A percentile compares a stretch with the other conserved stretches of the same genome.
These are phyloP conservation scores for Drosophila busckii DNA, from an alignment of 1,140 invertebrate species.

Conservation along the genomic window DNA sequence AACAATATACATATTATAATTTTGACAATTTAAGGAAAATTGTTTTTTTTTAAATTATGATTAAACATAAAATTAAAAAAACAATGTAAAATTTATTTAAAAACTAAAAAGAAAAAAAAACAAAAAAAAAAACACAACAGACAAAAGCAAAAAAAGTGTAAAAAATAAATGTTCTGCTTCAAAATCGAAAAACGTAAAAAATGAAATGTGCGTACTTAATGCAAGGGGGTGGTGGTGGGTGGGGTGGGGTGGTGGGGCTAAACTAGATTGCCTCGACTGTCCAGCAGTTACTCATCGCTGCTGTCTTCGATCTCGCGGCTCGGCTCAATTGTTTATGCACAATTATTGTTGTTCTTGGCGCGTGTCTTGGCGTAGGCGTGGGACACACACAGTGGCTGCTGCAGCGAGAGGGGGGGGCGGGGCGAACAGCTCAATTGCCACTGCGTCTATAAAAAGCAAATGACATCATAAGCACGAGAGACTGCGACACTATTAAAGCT, in stretches of 20 bases:
- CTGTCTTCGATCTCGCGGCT: not conserved
- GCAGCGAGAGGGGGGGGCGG: no score
- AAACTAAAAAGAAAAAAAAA: slow-evolving; percentile 13
- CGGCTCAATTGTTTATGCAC: slow-evolving; percentile 12
- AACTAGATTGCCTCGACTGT: slow-evolving; percentile 14
- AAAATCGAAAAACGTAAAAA: slow-evolving; percentile 33
- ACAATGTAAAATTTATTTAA: slow-evolving; percentile 31
- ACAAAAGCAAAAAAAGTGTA: slow-evolving; percentile 43
- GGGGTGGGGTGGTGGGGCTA: not conserved
- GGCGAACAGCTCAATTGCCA: slow-evolving; percentile 23
- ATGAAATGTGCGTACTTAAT: slow-evolving; percentile 13
- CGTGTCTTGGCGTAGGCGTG: slow-evolving; percentile 68
- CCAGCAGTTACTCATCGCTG: slow-evolving; percentile 18
- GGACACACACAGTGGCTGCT: slow-evolving; percentile 42
- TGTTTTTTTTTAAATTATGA: slow-evolving; percentile 33
- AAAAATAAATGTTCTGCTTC: slow-evolving; percentile 51
- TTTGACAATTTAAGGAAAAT: no score
- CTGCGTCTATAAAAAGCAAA: slow-evolving; percentile 59
- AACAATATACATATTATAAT: slow-evolving; percentile 37
- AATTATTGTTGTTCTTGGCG: slow-evolving; percentile 51
- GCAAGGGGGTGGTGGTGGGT: not conserved
- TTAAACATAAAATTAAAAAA: slow-evolving; percentile 27
- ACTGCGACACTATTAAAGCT: slow-evolving; percentile 6
- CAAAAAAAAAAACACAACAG: slow-evolving; percentile 13
- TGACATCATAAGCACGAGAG: slow-evolving; percentile 56